phyloP scores from a whole-genome alignment of 2,113 vertebrate genomes.

The Coturnix japonica region DNA sequence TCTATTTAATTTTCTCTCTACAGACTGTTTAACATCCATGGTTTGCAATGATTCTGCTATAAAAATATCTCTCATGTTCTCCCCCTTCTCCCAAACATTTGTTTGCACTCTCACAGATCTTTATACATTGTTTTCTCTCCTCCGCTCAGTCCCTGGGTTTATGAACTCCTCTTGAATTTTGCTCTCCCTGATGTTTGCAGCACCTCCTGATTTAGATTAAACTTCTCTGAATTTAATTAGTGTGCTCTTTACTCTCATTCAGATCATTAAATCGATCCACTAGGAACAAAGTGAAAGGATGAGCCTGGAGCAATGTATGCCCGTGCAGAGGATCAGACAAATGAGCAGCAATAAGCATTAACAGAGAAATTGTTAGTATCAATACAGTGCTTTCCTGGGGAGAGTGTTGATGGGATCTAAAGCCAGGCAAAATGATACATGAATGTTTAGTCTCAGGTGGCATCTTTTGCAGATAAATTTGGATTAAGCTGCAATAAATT shows the following conservation, averaged over 20 bases:
- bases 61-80: neutral
- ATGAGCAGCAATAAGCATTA: slow-evolving; percentile 1
- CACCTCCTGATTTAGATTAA: neutral
- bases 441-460: slow-evolving; percentile 45
- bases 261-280: slow-evolving; percentile 17
- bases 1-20: neutral
- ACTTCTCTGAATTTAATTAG: slow-evolving; percentile 56
- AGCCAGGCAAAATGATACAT: neutral
- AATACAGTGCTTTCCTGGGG: neutral
- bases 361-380: slow-evolving; percentile 21
- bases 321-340: slow-evolving; percentile 2
- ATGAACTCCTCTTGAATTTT: neutral
- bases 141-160: neutral
- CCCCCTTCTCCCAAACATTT: neutral
- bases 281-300: slow-evolving; percentile 13
- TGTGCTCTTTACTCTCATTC: neutral
- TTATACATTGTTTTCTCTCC: neutral
- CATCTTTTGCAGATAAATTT: slow-evolving; percentile 29
- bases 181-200: neutral
- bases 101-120: neutral
- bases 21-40: neutral
- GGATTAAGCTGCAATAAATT: slow-evolving; percentile 32
- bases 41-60: neutral
- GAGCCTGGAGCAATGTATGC: slow-evolving; percentile 20
- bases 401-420: neutral